Evolutionary conservation across 1,140 invertebrate genomes (phyloP).

Genomic region (Drosophila parabipectinata): DNA sequence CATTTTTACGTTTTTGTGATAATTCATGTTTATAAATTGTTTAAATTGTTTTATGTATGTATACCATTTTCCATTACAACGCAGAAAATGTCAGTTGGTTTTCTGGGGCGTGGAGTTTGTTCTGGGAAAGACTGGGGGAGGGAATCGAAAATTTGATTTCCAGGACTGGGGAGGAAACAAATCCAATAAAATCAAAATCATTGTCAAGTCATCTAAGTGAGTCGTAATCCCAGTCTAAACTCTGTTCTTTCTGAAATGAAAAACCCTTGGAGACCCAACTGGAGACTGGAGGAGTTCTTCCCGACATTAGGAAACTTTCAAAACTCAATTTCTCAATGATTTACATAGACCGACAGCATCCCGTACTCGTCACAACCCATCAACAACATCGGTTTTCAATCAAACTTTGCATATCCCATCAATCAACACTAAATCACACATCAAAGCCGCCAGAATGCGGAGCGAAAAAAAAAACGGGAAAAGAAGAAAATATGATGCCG

Average conservation of each 20-base stretch:
- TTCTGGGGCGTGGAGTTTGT: not conserved
- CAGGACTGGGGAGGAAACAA: constrained; percentile 9
- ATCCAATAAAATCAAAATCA: constrained; percentile 52
- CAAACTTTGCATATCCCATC: constrained; percentile 75
- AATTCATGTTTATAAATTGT: constrained; percentile 80
- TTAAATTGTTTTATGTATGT: constrained; percentile 44
- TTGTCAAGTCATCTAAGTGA: constrained; percentile 45
- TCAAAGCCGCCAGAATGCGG: constrained; percentile 56
- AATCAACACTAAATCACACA: constrained; percentile 62
- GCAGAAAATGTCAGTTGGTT: constrained; percentile 41
- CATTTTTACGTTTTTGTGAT: constrained; percentile 74
- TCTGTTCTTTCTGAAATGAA: not conserved
- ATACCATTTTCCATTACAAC: constrained; percentile 72
- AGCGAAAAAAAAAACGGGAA: constrained; percentile 35
- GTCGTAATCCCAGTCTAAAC: constrained; percentile 22
- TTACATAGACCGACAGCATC: constrained; percentile 42
- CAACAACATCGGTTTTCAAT: constrained; percentile 61
- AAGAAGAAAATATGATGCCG: constrained; percentile 42
- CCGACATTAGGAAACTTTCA: constrained; percentile 27
- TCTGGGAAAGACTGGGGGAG: not conserved
- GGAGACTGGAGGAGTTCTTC: not conserved
- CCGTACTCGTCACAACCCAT: constrained; percentile 5
- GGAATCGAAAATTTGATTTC: constrained; percentile 47
- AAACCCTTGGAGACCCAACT: not conserved
- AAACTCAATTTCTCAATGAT: constrained; percentile 60